Evolutionary conservation across 1,140 invertebrate genomes (phyloP).

Genomic region (Augochlora pura): DNA sequence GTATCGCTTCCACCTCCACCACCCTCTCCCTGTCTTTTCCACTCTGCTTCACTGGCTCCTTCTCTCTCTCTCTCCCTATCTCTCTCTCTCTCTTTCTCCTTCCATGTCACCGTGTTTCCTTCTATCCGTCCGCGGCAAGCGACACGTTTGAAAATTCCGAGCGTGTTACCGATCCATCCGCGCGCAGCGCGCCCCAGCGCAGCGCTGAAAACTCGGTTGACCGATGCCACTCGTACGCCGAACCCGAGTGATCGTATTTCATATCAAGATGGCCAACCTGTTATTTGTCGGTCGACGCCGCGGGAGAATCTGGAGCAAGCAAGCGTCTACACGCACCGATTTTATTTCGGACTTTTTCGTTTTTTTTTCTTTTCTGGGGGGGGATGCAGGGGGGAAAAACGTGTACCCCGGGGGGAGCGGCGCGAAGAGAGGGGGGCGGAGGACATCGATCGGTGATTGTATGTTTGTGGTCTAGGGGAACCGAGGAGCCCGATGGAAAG

Average conservation of each 20-base stretch:
- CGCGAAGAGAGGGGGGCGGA: background rate
- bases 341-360: background rate
- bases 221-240: slow-evolving; percentile 59
- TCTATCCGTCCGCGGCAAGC: slow-evolving; percentile 51
- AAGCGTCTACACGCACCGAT: background rate
- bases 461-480: no score
- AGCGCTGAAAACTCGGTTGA: slow-evolving; percentile 60
- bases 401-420: background rate
- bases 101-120: slow-evolving; percentile 35
- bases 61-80: slow-evolving; percentile 38
- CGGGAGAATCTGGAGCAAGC: slow-evolving; percentile 18
- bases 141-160: slow-evolving; percentile 71
- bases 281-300: slow-evolving; percentile 49
- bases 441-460: no score
- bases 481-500: no score
- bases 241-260: slow-evolving; percentile 68
- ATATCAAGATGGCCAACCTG: slow-evolving; percentile 56
- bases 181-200: slow-evolving; percentile 29
- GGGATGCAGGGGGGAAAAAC: background rate
- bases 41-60: slow-evolving; percentile 15
- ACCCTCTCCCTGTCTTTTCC: slow-evolving; percentile 23
- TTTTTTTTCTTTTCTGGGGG: background rate
- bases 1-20: slow-evolving; percentile 49
- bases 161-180: slow-evolving; percentile 65
- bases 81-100: background rate